Conservation (phyloP, 2,888 invertebrate species). For the Oscheius onirici region DNA sequence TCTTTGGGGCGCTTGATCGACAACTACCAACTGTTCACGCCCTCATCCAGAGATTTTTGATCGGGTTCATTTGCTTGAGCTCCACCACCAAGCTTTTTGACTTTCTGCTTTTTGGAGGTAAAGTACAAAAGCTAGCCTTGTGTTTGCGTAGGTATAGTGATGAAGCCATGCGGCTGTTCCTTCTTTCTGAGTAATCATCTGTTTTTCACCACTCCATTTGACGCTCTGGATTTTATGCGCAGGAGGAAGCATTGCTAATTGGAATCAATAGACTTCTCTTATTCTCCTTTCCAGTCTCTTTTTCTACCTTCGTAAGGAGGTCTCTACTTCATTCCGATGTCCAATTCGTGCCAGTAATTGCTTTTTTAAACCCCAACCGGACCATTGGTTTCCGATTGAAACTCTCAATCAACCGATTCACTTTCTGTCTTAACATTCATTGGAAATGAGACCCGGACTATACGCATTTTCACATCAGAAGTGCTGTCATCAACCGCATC, state of each 20-base stretch:
- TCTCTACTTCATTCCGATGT: background rate
- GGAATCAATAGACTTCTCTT: conserved; percentile 14
- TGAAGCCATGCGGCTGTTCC: background rate
- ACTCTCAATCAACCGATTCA: background rate
- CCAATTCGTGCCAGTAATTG: conserved; percentile 24
- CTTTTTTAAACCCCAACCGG: conserved; percentile 8
- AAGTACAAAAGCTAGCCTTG: background rate
- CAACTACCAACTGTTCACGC: conserved; percentile 25
- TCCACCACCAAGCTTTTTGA: no score
- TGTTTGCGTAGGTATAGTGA: background rate
- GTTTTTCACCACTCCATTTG: background rate
- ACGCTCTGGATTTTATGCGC: conserved; percentile 8
- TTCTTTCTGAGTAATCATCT: background rate
- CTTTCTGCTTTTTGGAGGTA: no score
- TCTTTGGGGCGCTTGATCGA: conserved; percentile 1
- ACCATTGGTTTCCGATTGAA: background rate
- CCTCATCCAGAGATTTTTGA: conserved; percentile 21
- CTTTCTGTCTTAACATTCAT: background rate
- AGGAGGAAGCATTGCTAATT: conserved; percentile 5
- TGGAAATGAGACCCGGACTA: background rate
- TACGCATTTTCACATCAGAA: background rate
- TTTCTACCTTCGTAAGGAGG: background rate
- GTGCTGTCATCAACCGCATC: background rate
- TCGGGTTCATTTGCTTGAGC: background rate
- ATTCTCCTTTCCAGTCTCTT: background rate